Base-by-base conservation (phyloP, 1,140 invertebrate genomes). In the Lithobius niger region DNA sequence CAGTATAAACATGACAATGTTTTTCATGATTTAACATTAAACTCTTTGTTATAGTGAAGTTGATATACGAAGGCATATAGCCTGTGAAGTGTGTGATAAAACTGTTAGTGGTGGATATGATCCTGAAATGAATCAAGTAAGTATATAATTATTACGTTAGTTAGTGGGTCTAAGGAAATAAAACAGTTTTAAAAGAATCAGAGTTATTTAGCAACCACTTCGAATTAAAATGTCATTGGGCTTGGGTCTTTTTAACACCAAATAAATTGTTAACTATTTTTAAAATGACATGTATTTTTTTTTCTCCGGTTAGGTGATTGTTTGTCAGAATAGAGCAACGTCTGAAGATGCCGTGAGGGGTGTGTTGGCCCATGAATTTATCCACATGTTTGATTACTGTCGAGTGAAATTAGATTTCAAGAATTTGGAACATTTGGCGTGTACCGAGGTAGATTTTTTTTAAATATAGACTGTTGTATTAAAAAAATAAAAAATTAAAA, bases 321-420 rank as follows among this genome's bases (percentile, higher is more conserved):
- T 97, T 13, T 97, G 92, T 65, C 86, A 95, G 67, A 97, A 97
- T 75, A 78, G 79, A 49, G 79, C 80, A 16, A 74, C 63, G 45
- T 75, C 70, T 36, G 69, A 79, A 67, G 77, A 77, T 3, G 74
- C 79, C 62, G 78, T 91, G 0, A 82, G 86, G 68, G 81, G 81
- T 56, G 82, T 91, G 4, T 65, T 97, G 2, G 79, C 82, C 1
- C 94, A 97, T 70, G 94, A 97, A 72, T 79, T 97, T 76, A 83
- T 96, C 42, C 94, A 97, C 69, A 95, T 96, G 87, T 97, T 94
- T 70, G 94, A 97, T 69, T 87, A 82, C 64, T 97, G 93, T 70
- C 77, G 80, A 43, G 85, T 91, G 60, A 79, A 96, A 52, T 66
- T 96, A 28, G 84, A 97, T 67, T 88, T 93, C 60, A 83, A 79